Percentiles rank a stretch among this genome's conserved stretches.
Evolutionary conservation across 2,797 vertebrate genomes (phyloP).

Genomic region (Sparidentex hasta): DNA sequence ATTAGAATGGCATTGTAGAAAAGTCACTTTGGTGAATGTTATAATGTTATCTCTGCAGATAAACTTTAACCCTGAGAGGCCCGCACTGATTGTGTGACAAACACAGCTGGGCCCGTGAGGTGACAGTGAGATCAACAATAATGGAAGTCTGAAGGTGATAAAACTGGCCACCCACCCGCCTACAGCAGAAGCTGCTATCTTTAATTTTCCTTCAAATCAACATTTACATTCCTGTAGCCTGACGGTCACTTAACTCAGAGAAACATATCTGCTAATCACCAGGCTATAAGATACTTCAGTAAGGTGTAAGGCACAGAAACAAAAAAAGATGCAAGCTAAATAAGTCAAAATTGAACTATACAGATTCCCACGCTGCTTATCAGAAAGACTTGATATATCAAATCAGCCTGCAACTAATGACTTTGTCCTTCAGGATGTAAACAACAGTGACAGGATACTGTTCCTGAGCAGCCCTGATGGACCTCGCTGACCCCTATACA

Average conservation of each 20-base stretch:
- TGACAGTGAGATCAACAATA: conserved; percentile 49
- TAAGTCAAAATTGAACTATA: not conserved
- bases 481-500: conserved; percentile 17
- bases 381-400: conserved; percentile 52
- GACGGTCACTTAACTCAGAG: not conserved
- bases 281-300: not conserved
- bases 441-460: conserved; percentile 69
- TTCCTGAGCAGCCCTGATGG: conserved; percentile 44
- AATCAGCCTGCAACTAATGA: conserved; percentile 31
- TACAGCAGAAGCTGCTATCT: conserved; percentile 3
- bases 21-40: conserved; percentile 53
- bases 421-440: conserved; percentile 74
- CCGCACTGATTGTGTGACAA: conserved; percentile 37
- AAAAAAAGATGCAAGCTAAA: not conserved
- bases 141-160: conserved; percentile 52
- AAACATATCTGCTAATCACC: not conserved
- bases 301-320: not conserved
- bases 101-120: conserved; percentile 44
- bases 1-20: conserved; percentile 26
- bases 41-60: conserved; percentile 72
- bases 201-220: not conserved
- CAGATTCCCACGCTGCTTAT: conserved; percentile 49
- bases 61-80: conserved; percentile 61
- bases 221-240: not conserved
- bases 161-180: conserved; percentile 35